phyloP scores from a whole-genome alignment of 1,140 invertebrate species.

The Tyrophagus putrescentiae region DNA sequence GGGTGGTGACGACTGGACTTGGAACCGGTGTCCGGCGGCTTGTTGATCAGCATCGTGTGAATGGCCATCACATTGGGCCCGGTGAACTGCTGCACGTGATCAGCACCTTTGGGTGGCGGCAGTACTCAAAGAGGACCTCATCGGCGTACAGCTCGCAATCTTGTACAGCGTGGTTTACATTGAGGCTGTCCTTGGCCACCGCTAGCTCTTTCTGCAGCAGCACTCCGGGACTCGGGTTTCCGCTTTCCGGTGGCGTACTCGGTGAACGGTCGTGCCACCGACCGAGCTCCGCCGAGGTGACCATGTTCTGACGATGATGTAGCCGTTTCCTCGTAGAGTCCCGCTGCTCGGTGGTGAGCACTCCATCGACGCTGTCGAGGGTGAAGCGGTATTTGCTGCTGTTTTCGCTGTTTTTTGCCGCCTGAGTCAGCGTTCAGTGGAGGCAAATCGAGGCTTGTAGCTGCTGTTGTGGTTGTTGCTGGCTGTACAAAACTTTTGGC shows the following conservation, averaged over 20 bases:
- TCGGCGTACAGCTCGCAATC: constrained; percentile 55
- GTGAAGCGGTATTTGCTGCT: too few species aligned
- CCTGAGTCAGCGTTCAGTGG: too few species aligned
- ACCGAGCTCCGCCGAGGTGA: too few species aligned
- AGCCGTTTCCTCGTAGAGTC: too few species aligned
- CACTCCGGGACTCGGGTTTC: constrained; percentile 37
- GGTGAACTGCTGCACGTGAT: constrained; percentile 58
- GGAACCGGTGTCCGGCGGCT: constrained; percentile 59
- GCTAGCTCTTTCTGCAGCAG: constrained; percentile 58
- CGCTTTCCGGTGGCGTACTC: constrained; percentile 46
- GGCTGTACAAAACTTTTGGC: too few species aligned
- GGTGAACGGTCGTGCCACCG: constrained; percentile 47
- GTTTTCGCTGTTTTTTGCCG: too few species aligned
- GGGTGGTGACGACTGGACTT: constrained; percentile 31
- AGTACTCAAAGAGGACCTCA: constrained; percentile 54
- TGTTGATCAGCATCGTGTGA: constrained; percentile 82
- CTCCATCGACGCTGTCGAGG: too few species aligned
- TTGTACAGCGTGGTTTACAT: constrained; percentile 58
- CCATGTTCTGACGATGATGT: too few species aligned
- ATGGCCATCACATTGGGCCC: constrained; percentile 62
- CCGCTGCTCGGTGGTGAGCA: too few species aligned
- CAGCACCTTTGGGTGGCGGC: constrained; percentile 44
- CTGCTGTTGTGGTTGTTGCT: too few species aligned
- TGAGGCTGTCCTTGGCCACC: constrained; percentile 41
- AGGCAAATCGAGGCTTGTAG: too few species aligned